Evolutionary conservation across 2,888 invertebrate genomes (phyloP).

Genomic region (Dynastes tityus): DNA sequence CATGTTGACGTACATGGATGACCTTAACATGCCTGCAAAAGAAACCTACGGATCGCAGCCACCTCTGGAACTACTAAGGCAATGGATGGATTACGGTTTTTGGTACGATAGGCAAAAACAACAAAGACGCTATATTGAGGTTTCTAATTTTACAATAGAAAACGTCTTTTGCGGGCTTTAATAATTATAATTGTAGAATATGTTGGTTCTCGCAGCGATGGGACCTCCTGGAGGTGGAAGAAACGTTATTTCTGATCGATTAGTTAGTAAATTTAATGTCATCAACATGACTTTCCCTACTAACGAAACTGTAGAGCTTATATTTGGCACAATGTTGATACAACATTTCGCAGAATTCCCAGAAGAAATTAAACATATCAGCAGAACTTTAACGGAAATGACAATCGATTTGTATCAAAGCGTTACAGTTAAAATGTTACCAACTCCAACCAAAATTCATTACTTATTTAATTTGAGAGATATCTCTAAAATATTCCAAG

Average conservation of each 20-base stretch:
- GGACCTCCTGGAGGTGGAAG: conserved; percentile 92
- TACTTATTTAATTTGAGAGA: conserved; percentile 92
- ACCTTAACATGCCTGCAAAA: conserved; percentile 94
- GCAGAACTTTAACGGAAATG: conserved; percentile 79
- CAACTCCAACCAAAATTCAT: conserved; percentile 92
- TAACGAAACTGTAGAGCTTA: conserved; percentile 83
- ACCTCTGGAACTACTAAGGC: conserved; percentile 86
- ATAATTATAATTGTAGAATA: conserved; percentile 73
- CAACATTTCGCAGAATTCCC: conserved; percentile 86
- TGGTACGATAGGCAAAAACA: conserved; percentile 91
- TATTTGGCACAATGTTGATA: conserved; percentile 88
- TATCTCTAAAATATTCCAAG: conserved; percentile 90
- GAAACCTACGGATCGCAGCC: conserved; percentile 93
- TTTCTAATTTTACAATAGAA: conserved; percentile 60
- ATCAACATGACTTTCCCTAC: conserved; percentile 88
- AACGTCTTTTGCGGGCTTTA: not conserved
- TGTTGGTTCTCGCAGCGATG: conserved; percentile 86
- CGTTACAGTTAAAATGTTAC: conserved; percentile 83
- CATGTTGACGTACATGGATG: conserved; percentile 91
- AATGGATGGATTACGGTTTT: conserved; percentile 92
- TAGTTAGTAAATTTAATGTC: conserved; percentile 84
- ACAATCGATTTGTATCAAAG: conserved; percentile 86
- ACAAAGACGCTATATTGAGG: conserved; percentile 83
- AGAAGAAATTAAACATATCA: conserved; percentile 83
- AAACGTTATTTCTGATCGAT: conserved; percentile 83